Base-by-base conservation (phyloP, 2,113 vertebrate species). In the Poeciliopsis occidentalis region DNA sequence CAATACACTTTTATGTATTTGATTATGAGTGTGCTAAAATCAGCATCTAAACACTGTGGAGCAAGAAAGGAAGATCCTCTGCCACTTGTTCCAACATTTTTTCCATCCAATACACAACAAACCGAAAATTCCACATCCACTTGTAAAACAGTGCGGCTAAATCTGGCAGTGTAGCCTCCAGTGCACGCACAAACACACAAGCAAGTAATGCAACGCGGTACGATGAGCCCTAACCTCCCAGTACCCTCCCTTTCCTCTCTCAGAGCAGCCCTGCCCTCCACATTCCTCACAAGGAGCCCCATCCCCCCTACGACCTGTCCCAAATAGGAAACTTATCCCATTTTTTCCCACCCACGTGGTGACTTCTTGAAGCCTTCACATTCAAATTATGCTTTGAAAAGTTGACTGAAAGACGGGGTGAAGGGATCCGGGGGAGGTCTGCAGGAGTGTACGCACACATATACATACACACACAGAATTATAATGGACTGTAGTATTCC, bases 221-320 rank as follows among this genome's bases (percentile, higher is more conserved):
- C 34, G 51, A 68, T 78, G 26, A 81, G 54, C 47, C 68, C 69
- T 30, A 29, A 27, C 66, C 67, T 60, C 12, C 61, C n/a, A 19
- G 12, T 39, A 30, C 41, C 67, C 71, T 22, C 39, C 63, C 37
- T 30, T 27, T 62, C 54, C 67, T 69, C 64, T 13, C 66, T 54
- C 60, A 67, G 37, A 76, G 64, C 47, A 19, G 85, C 94, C 93
- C 95, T 94, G 94, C 94, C 95, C 93, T 92, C 93, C 92, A 93
- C 96, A 96, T 96, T 96, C 96, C 95, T 94, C 88, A 90, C 82
- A 85, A 90, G 88, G 81, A 93, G 88, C 93, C 94, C 93, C 92
- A 83, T 94, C 93, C 92, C 90, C 94, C 90, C 91, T 67, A 73
- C 79, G 75, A 93, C 92, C 94, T 92, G 92, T 94, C 93, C 94